phyloP scores from a whole-genome alignment of 2,888 invertebrate species.

The Spialia ferax region DNA sequence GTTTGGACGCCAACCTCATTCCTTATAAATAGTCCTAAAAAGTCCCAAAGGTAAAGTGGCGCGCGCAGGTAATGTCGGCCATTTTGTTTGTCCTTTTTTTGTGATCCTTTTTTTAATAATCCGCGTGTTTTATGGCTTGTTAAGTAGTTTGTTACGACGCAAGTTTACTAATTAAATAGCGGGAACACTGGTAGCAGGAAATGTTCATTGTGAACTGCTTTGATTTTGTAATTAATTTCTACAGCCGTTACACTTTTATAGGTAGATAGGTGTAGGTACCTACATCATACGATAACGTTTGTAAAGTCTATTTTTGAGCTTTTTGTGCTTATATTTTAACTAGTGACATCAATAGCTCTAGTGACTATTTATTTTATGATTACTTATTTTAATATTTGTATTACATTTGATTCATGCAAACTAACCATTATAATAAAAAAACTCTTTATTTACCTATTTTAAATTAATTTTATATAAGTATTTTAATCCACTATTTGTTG shows the following conservation, averaged over 20 bases:
- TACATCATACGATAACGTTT: no score
- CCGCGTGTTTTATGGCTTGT: conserved; percentile 82
- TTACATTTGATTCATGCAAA: no score
- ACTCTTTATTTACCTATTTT: no score
- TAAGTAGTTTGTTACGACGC: conserved; percentile 72
- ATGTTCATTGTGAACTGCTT: conserved; percentile 52
- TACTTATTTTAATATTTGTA: no score
- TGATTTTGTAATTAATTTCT: conserved; percentile 34
- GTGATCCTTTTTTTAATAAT: conserved; percentile 80
- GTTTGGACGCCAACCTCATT: conserved; percentile 64
- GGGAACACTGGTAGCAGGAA: conserved; percentile 71
- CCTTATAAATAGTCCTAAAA: conserved; percentile 56
- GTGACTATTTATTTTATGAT: no score
- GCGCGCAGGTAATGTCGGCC: conserved; percentile 77
- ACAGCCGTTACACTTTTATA: background rate
- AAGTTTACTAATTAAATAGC: conserved; percentile 71
- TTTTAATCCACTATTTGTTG: no score
- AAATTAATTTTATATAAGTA: no score
- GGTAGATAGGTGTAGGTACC: no score
- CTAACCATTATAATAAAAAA: no score
- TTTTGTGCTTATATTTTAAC: no score
- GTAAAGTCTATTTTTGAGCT: no score
- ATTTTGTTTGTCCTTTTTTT: conserved; percentile 73
- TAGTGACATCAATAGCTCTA: no score
- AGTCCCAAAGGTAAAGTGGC: conserved; percentile 62